phyloP scores from a whole-genome alignment of 2,797 vertebrate species.

The Gallinago solitaria region DNA sequence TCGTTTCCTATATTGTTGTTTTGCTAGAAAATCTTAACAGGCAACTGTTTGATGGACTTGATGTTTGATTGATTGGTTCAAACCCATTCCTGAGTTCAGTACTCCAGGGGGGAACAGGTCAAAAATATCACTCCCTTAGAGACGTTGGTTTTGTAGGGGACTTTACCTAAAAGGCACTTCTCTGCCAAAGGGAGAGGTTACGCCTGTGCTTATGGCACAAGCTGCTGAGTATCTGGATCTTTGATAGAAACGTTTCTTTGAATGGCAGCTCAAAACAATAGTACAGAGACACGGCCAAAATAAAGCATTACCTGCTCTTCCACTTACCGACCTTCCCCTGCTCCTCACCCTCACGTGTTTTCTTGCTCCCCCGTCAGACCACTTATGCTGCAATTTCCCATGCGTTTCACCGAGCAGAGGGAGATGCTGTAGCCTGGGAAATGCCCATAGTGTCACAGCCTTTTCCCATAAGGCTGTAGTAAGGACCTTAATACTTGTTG shows the following conservation, averaged over 20 bases:
- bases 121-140: neutral
- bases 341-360: fast-evolving
- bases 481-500: neutral
- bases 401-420: fast-evolving
- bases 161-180: neutral
- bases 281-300: neutral
- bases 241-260: neutral
- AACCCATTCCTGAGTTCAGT: neutral
- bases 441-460: neutral
- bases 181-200: neutral
- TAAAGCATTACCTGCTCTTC: neutral
- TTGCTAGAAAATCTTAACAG: neutral
- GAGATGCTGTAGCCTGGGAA: neutral
- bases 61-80: neutral
- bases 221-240: neutral
- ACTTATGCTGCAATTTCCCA: fast-evolving
- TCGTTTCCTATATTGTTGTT: neutral
- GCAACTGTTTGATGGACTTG: neutral
- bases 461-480: neutral
- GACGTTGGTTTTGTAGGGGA: neutral
- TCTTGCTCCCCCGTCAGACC: neutral
- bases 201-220: neutral
- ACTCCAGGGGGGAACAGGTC: neutral
- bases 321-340: fast-evolving
- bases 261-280: neutral